phyloP scores from a whole-genome alignment of 2,113 vertebrate species.

The Lota lota region DNA sequence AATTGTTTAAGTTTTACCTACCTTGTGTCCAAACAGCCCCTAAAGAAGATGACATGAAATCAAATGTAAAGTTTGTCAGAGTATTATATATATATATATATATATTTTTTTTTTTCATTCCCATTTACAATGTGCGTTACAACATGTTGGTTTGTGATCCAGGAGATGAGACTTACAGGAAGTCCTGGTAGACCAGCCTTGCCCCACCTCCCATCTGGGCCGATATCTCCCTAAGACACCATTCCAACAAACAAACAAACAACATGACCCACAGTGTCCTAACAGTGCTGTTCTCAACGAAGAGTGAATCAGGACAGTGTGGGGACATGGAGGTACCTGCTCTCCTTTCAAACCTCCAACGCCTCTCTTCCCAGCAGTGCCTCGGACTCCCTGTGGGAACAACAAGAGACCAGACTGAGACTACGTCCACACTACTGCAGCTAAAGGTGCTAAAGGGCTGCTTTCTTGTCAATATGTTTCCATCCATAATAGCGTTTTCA shows the following conservation, averaged over 20 bases:
- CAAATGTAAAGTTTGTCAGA: background rate
- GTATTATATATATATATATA: background rate
- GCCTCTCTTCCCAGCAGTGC: conserved; percentile 58
- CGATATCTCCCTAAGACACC: conserved; percentile 63
- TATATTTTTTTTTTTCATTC: too few species aligned
- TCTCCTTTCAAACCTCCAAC: conserved; percentile 71
- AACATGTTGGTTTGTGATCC: background rate
- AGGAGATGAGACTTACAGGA: conserved; percentile 63
- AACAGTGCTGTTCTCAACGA: too few species aligned
- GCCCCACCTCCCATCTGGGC: conserved; percentile 66
- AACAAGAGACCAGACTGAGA: background rate
- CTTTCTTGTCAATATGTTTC: too few species aligned
- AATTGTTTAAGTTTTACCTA: conserved; percentile 40
- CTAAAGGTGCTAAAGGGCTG: too few species aligned
- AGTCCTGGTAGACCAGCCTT: conserved; percentile 67
- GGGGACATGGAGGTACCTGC: conserved; percentile 60
- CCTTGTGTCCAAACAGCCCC: conserved; percentile 77
- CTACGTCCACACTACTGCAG: background rate
- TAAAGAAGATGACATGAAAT: conserved; percentile 38
- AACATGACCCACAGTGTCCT: too few species aligned
- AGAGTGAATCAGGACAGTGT: too few species aligned
- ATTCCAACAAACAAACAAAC: background rate
- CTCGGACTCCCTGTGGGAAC: conserved; percentile 66
- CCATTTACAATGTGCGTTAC: too few species aligned
- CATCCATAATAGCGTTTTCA: too few species aligned